Conservation (phyloP, 2,888 invertebrate species). For the Clusia tigrina region DNA sequence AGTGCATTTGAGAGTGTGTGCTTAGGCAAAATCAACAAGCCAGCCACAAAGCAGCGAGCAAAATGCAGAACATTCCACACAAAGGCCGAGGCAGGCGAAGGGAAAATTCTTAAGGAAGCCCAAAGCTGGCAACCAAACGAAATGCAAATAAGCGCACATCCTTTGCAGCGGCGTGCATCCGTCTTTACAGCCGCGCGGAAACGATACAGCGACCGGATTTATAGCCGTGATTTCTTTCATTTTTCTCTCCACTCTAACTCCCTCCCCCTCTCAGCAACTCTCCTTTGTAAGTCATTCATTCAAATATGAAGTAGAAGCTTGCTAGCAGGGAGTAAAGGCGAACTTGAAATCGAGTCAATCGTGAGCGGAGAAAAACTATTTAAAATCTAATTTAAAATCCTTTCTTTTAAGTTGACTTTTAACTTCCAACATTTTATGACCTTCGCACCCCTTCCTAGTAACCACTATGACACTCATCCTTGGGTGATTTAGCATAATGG, state of each 20-base stretch:
- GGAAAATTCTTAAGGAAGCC: not conserved
- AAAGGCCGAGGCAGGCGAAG: not conserved
- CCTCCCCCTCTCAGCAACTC: no score
- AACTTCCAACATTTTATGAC: no score
- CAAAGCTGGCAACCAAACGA: conserved; percentile 14
- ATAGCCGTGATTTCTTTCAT: not conserved
- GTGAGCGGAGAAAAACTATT: no score
- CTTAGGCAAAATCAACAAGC: conserved; percentile 12
- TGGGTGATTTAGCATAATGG: no score
- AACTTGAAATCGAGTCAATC: no score
- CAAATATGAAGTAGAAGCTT: no score
- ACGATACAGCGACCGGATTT: not conserved
- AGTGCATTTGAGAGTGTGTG: conserved; percentile 7
- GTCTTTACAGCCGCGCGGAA: not conserved
- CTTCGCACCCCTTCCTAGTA: no score
- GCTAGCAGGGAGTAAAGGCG: no score
- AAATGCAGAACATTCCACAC: not conserved
- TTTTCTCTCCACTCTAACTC: not conserved
- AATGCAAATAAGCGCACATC: conserved; percentile 26
- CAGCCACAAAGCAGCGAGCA: not conserved
- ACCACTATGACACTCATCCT: no score
- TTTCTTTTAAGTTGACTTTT: no score
- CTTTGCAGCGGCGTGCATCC: conserved; percentile 7
- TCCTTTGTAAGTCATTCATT: no score
- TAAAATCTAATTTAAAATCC: no score